Percentiles rank a stretch among this genome's conserved stretches.
Conservation (phyloP, 2,888 invertebrate genomes). For the Perizoma flavofasciatum region DNA sequence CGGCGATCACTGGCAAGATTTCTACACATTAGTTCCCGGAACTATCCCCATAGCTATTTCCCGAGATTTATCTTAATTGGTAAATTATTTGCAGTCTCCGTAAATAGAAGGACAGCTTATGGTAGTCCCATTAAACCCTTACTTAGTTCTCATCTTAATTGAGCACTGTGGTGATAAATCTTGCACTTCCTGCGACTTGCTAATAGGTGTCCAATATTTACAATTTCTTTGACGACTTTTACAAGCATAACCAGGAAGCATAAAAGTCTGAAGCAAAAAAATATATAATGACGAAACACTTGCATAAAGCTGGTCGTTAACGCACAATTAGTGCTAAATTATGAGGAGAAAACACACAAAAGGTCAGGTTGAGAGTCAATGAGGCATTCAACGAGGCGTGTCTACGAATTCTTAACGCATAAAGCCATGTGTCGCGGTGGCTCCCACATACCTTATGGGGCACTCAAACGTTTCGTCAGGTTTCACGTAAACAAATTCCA, state of each 20-base stretch:
- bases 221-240: not conserved
- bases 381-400: conserved; percentile 40
- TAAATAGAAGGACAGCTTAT: conserved; percentile 31
- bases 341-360: conserved; percentile 39
- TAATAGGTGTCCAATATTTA: conserved; percentile 13
- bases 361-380: conserved; percentile 37
- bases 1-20: conserved; percentile 12
- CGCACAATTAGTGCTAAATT: conserved; percentile 38
- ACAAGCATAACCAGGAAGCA: no score
- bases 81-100: conserved; percentile 30
- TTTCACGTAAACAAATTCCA: conserved; percentile 65
- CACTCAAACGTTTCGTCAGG: conserved; percentile 63
- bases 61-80: conserved; percentile 30
- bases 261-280: not conserved
- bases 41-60: conserved; percentile 16
- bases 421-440: conserved; percentile 46
- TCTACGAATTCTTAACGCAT: conserved; percentile 47
- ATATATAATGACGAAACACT: conserved; percentile 26
- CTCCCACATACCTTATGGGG: conserved; percentile 65
- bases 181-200: conserved; percentile 13
- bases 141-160: conserved; percentile 30
- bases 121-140: conserved; percentile 22
- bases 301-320: conserved; percentile 26
- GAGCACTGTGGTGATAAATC: conserved; percentile 30
- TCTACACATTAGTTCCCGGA: conserved; percentile 30